Evolutionary conservation across 2,888 invertebrate species (phyloP), one percentile per base, ranked within the genome.

Genomic region (Mactromeris polynyma): DNA sequence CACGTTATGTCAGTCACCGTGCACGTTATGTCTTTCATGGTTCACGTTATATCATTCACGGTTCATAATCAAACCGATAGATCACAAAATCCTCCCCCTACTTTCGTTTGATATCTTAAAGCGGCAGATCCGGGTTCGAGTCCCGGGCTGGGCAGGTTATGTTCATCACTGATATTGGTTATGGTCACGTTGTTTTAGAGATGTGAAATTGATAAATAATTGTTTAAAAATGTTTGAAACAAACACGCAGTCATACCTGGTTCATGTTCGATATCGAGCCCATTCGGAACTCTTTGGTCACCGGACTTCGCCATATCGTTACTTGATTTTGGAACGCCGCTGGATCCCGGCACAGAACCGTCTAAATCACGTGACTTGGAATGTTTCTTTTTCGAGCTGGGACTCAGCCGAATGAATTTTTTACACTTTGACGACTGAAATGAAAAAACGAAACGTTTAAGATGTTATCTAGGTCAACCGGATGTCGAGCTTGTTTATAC

Each of bases 381-480:
- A 84, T 90, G 90, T 90, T 94, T 94, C 91, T 94, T 95, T 85
- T 94, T 94, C 38, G 94, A 94, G 89, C 94, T 94, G 82, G 95
- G 95, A 87, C 95, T 95, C 86, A 95, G 90, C 79, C 95, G 94
- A 42, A 94, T 91, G 38, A 95, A 91, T 87, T 95, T 95, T 89
- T 94, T 94, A 90, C 93, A 94, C 90, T 94, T 95, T n/a, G 94
- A 91, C 54, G 94, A 94, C 95, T 95, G 93, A 81, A 94, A 83
- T 64, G 77, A 73, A 83, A 33, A 77, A 83, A 88, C 31, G 46
- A 36, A 81, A 0, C 58, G 3, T 26, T 64, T 11, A 2, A 54
- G 9, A 64, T n/a, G n/a, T n/a, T 58, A 46, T 46, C 14, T 14
- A 46, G 14, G 2, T 58, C 58, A 58, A 21, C 11, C 58, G 58